phyloP scores from a whole-genome alignment of 2,113 vertebrate species.

The mouse (Mus musculus) region GRCm39 chr6:136023501-136024000 shows the following conservation, averaged over 20 bases:
- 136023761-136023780: slow-evolving; percentile 79
- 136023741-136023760: slow-evolving; percentile 84
- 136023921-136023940: slow-evolving; percentile 63
- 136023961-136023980: slow-evolving; percentile 51
- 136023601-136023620: slow-evolving; percentile 6
- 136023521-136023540: neutral
- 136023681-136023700: slow-evolving; percentile 78
- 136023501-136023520: neutral
- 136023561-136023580: slow-evolving; percentile 74
- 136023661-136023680: slow-evolving; percentile 77
- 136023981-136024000: slow-evolving; percentile 68
- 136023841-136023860: slow-evolving; percentile 78
- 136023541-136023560: neutral
- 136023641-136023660: slow-evolving; percentile 75
- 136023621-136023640: slow-evolving; percentile 70
- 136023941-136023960: slow-evolving; percentile 62
- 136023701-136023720: slow-evolving; percentile 77
- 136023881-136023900: slow-evolving; percentile 67
- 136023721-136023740: slow-evolving; percentile 81
- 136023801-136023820: slow-evolving; percentile 78
- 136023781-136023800: slow-evolving; percentile 84
- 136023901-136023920: slow-evolving; percentile 74
- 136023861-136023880: slow-evolving; percentile 65
- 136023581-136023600: slow-evolving; percentile 75
- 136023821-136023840: slow-evolving; percentile 82